Evolutionary conservation across 1,140 invertebrate genomes (phyloP).

Genomic region (Palaemon carinicauda): DNA sequence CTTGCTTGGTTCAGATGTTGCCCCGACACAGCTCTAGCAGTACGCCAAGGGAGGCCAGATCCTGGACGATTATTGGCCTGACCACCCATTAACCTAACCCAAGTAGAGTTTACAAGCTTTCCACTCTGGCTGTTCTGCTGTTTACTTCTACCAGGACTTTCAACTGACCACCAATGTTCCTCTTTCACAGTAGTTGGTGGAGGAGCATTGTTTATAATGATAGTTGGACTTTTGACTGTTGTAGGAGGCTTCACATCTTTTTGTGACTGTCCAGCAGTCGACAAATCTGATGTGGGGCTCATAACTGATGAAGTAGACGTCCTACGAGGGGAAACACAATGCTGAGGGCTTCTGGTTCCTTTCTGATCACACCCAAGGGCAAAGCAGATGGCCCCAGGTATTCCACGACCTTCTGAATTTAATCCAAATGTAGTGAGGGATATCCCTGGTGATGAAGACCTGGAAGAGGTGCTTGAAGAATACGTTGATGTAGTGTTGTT

Average conservation of each 20-base stretch:
- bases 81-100: conserved; percentile 49
- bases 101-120: conserved; percentile 53
- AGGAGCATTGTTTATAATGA: background rate
- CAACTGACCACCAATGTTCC: conserved; percentile 51
- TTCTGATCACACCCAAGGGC: conserved; percentile 41
- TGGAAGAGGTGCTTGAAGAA: conserved; percentile 46
- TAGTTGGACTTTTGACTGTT: conserved; percentile 41
- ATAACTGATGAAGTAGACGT: conserved; percentile 20
- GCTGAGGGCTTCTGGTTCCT: conserved; percentile 27
- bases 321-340: background rate
- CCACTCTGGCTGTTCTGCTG: background rate
- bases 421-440: conserved; percentile 58
- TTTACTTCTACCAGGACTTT: background rate
- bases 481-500: conserved; percentile 7
- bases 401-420: conserved; percentile 55
- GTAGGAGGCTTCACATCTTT: conserved; percentile 24
- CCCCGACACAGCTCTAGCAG: conserved; percentile 49
- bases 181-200: conserved; percentile 27
- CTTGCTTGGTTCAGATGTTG: conserved; percentile 42
- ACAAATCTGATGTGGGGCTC: conserved; percentile 17
- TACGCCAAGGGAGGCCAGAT: conserved; percentile 44
- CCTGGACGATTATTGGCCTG: conserved; percentile 36
- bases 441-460: conserved; percentile 59
- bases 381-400: conserved; percentile 58
- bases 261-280: background rate